These are phyloP conservation scores for Theretra japonica DNA, from an alignment of 2,888 invertebrate genomes.

Conservation along the genomic window DNA sequence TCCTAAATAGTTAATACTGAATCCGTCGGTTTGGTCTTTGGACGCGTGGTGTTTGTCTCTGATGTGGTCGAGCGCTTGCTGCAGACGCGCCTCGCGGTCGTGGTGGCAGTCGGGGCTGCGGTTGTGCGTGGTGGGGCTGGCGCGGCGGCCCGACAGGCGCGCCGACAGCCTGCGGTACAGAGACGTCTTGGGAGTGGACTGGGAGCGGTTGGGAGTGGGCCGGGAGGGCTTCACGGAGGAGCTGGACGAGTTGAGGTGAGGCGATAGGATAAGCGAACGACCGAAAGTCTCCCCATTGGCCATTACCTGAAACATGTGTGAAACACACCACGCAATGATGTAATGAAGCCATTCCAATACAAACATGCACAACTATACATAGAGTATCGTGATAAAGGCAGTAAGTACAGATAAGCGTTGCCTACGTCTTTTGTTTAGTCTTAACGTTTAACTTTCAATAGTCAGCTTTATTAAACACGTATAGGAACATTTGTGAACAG, in stretches of 20 bases:
- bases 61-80: conserved; percentile 64
- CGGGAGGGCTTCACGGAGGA: conserved; percentile 66
- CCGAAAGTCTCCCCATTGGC: conserved; percentile 88
- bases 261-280: conserved; percentile 85
- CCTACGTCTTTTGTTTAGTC: conserved; percentile 1
- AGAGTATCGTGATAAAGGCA: conserved; percentile 64
- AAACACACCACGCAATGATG: conserved; percentile 85
- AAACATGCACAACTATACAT: conserved; percentile 75
- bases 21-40: conserved; percentile 61
- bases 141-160: conserved; percentile 74
- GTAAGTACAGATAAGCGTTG: conserved; percentile 69
- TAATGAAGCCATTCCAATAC: conserved; percentile 84
- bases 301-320: conserved; percentile 88
- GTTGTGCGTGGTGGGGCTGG: conserved; percentile 56
- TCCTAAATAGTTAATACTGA: conserved; percentile 69
- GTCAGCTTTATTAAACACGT: conserved; percentile 16
- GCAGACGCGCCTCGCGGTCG: conserved; percentile 66
- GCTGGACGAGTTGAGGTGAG: conserved; percentile 74
- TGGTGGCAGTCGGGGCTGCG: conserved; percentile 51
- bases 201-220: conserved; percentile 72
- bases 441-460: background rate
- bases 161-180: conserved; percentile 80
- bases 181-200: conserved; percentile 78
- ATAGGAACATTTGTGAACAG: background rate
- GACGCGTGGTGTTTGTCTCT: conserved; percentile 61